A percentile compares a stretch with the other conserved stretches of the same genome.
phyloP scores from a whole-genome alignment of 2,113 vertebrate species.

The Thamnophis sirtalis region DNA sequence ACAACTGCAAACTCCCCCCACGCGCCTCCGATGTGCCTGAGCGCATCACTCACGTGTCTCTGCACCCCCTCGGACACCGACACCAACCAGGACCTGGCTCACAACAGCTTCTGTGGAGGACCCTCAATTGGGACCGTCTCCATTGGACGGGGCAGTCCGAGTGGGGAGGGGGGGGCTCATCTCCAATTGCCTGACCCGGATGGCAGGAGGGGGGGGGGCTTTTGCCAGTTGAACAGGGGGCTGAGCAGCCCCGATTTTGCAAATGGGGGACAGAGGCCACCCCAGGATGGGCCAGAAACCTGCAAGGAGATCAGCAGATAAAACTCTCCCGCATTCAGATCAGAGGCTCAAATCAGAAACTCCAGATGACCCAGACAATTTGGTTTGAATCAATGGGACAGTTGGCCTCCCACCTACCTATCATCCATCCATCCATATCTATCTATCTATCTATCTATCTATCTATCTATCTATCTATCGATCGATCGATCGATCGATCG shows the following conservation, averaged over 20 bases:
- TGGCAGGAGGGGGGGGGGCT: accelerated
- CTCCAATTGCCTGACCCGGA: background rate
- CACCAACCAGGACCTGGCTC: background rate
- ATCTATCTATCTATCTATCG: background rate
- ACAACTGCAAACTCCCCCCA: conserved; percentile 66
- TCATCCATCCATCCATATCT: too few species aligned
- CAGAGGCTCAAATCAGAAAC: background rate
- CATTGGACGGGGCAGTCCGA: background rate
- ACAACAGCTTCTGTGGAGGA: conserved; percentile 36
- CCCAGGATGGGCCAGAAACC: background rate
- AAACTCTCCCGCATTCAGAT: background rate
- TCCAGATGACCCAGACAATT: background rate
- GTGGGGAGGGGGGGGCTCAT: accelerated
- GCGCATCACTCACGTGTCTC: conserved; percentile 30
- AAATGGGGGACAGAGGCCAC: background rate
- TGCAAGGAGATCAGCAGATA: too few species aligned
- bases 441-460: background rate
- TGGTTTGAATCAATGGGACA: background rate
- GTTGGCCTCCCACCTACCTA: background rate
- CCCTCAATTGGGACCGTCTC: conserved; percentile 6
- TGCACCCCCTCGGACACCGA: conserved; percentile 17
- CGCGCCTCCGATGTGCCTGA: too few species aligned
- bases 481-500: background rate
- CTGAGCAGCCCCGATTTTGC: accelerated
- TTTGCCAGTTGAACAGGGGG: accelerated